Evolutionary conservation across 2,797 vertebrate genomes (phyloP).

Genomic region (Helarctos malayanus): DNA sequence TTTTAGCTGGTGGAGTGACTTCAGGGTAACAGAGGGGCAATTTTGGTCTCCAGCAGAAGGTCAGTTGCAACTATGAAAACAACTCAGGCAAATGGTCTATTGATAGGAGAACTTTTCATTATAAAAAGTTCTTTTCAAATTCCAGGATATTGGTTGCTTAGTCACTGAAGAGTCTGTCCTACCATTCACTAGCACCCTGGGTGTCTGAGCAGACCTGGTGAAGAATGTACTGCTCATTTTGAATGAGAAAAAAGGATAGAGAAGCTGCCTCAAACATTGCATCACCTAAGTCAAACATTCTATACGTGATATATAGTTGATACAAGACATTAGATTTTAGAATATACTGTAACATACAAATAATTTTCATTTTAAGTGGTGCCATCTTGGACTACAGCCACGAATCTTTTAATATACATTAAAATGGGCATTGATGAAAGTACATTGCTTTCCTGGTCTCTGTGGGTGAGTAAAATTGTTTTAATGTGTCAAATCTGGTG

Average conservation of each 20-base stretch:
- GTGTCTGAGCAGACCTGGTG: slow-evolving; percentile 78
- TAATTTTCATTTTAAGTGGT: slow-evolving; percentile 42
- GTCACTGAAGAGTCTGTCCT: slow-evolving; percentile 78
- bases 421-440: background rate
- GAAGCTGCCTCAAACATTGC: slow-evolving; percentile 59
- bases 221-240: slow-evolving; percentile 81
- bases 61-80: slow-evolving; percentile 74
- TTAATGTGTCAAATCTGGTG: slow-evolving; percentile 31
- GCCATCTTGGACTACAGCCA: slow-evolving; percentile 35
- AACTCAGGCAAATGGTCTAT: slow-evolving; percentile 70
- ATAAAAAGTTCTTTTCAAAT: slow-evolving; percentile 77
- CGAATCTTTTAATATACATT: background rate
- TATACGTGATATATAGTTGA: slow-evolving; percentile 4
- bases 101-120: slow-evolving; percentile 76
- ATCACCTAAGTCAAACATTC: slow-evolving; percentile 62
- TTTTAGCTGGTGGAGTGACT: slow-evolving; percentile 56
- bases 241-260: slow-evolving; percentile 64
- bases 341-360: slow-evolving; percentile 2
- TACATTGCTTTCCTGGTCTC: slow-evolving; percentile 18
- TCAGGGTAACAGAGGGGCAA: slow-evolving; percentile 56
- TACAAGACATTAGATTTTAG: slow-evolving; percentile 53
- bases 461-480: slow-evolving; percentile 7
- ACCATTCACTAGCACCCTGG: slow-evolving; percentile 75
- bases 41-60: slow-evolving; percentile 66
- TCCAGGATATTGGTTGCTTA: slow-evolving; percentile 80